These are phyloP conservation scores for Oryzias javanicus DNA, from an alignment of 2,113 vertebrate species.

Conservation along the genomic window DNA sequence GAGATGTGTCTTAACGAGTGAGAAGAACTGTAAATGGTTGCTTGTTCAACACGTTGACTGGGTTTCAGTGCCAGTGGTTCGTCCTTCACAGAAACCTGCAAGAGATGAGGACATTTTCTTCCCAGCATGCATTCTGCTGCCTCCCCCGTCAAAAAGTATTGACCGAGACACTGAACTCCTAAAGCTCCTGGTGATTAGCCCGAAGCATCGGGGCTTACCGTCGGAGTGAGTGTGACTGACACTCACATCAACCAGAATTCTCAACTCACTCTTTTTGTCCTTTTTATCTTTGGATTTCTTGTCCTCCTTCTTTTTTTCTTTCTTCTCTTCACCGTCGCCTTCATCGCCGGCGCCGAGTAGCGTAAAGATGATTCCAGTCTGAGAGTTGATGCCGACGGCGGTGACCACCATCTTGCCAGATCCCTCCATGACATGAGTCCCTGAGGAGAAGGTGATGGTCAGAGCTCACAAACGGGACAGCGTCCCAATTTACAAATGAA, in stretches of 20 bases:
- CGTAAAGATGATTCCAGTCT: slow-evolving; percentile 96
- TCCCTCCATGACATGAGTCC: slow-evolving; percentile 98
- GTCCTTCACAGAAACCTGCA: not conserved
- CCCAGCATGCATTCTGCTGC: not conserved
- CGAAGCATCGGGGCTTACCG: too few relatives aligned
- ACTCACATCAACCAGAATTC: not conserved
- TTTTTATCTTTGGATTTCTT: slow-evolving; percentile 57
- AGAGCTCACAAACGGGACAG: not conserved
- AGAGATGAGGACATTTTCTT: not conserved
- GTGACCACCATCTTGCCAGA: slow-evolving; percentile 95
- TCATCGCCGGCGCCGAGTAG: slow-evolving; percentile 89
- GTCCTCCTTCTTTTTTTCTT: slow-evolving; percentile 58
- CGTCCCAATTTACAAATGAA: not conserved
- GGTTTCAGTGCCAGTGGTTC: too few relatives aligned
- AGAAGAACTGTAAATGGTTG: too few relatives aligned
- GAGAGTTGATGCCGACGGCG: slow-evolving; percentile 94
- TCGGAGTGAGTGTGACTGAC: not conserved
- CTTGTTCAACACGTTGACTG: too few relatives aligned
- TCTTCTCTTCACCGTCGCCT: slow-evolving; percentile 80
- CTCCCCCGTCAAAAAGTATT: not conserved
- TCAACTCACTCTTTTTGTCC: slow-evolving; percentile 66
- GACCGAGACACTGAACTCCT: not conserved
- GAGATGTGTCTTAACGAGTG: too few relatives aligned
- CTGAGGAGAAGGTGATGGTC: slow-evolving; percentile 58
- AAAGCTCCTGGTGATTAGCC: not conserved